Evolutionary conservation across 2,888 invertebrate species (phyloP), one percentile per base, ranked within the genome.

Genomic region (Parasteatoda lunata): DNA sequence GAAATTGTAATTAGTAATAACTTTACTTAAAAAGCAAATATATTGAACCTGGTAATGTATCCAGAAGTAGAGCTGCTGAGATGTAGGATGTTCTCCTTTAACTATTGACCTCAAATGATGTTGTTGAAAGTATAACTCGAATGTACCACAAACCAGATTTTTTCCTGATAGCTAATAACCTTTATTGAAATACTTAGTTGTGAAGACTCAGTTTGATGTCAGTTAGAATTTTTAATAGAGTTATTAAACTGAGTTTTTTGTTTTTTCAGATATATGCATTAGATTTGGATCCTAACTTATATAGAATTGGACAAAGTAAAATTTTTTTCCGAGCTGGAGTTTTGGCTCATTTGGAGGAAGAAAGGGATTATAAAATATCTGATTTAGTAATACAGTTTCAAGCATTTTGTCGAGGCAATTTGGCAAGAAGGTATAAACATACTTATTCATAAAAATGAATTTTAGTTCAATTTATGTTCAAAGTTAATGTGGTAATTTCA

Each of bases 321-420:
- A 98, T 99, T 91, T 99, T 99, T 94, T 99, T 99, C 95, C 95
- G 99, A 89, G 99, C 99, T 89, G 99, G 99, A 90, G 99, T 99
- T 49, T 93, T 99, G 90, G 99, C 99, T 64, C 98, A 99, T 93
- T 94, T 99, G 81, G 99, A 99, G 93, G 99, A 99, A 92, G 99
- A 99, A 92, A 94, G 99, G 76, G 99, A 99, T 92, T 97, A 98
- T 92, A 99, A 99, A 93, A 97, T 99, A 90, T 98, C 99, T 6
- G 99, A 99, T 92, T 93, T 99, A 90, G 98, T 99, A 90, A 97
- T 99, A 72, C 97, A 98, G 93, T 99, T 99, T 95, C 97, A 97
- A 93, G 94, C 99, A 13, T 97, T 97, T 93, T 99, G 98, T 92
- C 94, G 99, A 88, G 99, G 99, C 4, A 97, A 95, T 92, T 93